Conservation (phyloP, 2,113 vertebrate genomes). For the Nothoprocta perdicaria region DNA sequence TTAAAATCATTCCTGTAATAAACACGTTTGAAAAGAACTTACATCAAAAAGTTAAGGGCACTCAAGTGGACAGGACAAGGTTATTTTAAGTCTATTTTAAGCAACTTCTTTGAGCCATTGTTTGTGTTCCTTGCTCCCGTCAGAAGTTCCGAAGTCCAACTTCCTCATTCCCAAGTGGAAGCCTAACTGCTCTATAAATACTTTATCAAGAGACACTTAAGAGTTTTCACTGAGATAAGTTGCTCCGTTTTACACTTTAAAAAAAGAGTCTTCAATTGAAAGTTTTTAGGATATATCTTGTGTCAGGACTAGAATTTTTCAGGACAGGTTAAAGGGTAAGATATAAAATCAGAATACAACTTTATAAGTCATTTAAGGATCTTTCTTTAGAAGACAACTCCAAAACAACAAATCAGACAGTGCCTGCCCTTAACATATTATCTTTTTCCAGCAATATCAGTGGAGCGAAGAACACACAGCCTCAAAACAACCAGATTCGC, state of each 20-base stretch:
- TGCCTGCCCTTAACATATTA: background rate
- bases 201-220: background rate
- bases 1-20: background rate
- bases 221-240: background rate
- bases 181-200: background rate
- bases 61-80: background rate
- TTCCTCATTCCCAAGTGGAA: slow-evolving; percentile 45
- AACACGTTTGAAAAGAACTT: background rate
- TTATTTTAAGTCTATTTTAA: background rate
- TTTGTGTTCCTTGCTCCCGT: background rate
- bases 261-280: background rate
- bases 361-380: background rate
- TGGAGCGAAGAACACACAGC: background rate
- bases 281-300: background rate
- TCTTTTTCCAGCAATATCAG: background rate
- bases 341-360: background rate
- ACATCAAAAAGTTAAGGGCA: background rate
- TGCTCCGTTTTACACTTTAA: background rate
- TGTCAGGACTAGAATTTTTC: background rate
- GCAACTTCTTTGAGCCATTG: slow-evolving; percentile 22
- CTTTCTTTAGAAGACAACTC: background rate
- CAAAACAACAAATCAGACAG: background rate
- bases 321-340: background rate
- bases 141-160: background rate
- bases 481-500: background rate